Evolutionary conservation across 2,888 invertebrate genomes (phyloP).

Genomic region (Xestia sexstrigata): DNA sequence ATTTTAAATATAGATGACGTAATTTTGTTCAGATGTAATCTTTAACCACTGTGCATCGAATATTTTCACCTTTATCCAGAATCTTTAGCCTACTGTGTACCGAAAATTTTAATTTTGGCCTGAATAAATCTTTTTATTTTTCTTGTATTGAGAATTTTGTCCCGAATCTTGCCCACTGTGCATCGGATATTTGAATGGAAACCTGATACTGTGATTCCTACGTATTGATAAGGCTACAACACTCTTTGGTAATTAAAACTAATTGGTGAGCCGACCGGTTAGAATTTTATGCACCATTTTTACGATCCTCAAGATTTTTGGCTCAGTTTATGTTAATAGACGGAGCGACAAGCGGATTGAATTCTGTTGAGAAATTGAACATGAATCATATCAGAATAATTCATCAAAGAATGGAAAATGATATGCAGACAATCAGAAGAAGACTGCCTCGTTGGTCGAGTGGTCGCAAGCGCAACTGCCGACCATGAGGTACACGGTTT

Average conservation of each 20-base stretch:
- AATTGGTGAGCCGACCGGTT: conserved; percentile 76
- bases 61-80: conserved; percentile 18
- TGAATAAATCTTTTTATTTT: conserved; percentile 36
- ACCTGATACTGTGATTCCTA: conserved; percentile 66
- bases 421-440: neutral
- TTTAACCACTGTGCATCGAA: conserved; percentile 39
- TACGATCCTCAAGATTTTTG: conserved; percentile 62
- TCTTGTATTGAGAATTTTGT: conserved; percentile 4
- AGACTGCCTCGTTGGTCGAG: too few relatives aligned
- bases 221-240: conserved; percentile 66
- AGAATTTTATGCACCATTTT: conserved; percentile 71
- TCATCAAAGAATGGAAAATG: neutral
- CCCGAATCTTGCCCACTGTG: conserved; percentile 38
- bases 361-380: neutral
- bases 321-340: conserved; percentile 12
- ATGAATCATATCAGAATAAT: too few relatives aligned
- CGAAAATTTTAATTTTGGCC: conserved; percentile 26
- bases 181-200: conserved; percentile 55
- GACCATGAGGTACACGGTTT: too few relatives aligned
- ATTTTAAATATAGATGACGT: conserved; percentile 54
- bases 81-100: conserved; percentile 29
- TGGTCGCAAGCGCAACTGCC: too few relatives aligned
- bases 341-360: conserved; percentile 19
- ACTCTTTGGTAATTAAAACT: conserved; percentile 78
- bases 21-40: conserved; percentile 55